phyloP scores from a whole-genome alignment of 2,113 vertebrate species.

The Ploceus nigricollis region DNA sequence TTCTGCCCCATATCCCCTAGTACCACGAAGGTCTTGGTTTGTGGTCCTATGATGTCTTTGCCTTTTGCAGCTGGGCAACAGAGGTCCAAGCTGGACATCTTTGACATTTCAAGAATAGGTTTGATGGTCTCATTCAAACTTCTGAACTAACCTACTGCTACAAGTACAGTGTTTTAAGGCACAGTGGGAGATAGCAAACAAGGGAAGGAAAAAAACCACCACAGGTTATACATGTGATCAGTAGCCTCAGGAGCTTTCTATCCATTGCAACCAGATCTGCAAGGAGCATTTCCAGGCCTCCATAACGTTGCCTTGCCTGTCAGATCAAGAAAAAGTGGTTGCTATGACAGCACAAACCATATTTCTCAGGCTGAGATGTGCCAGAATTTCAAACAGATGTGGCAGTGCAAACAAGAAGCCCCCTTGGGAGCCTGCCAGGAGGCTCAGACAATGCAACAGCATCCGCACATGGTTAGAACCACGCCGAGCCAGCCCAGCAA shows the following conservation, averaged over 20 bases:
- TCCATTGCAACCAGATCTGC: neutral
- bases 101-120: neutral
- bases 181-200: neutral
- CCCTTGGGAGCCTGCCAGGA: slow-evolving; percentile 32
- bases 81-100: neutral
- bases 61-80: neutral
- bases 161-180: neutral
- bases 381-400: slow-evolving; percentile 65
- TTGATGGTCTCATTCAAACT: neutral
- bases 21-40: neutral
- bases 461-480: neutral
- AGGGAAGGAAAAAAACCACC: neutral
- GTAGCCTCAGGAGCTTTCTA: neutral
- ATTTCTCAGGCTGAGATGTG: slow-evolving; percentile 50
- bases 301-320: neutral
- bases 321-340: slow-evolving; percentile 44
- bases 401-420: slow-evolving; percentile 52
- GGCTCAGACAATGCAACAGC: slow-evolving; percentile 30
- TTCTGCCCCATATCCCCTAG: neutral
- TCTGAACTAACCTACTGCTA: neutral
- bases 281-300: slow-evolving; percentile 14
- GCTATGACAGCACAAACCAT: slow-evolving; percentile 16
- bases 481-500: neutral
- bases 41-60: neutral
- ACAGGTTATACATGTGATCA: neutral